Conservation (phyloP, 1,140 invertebrate genomes). For the Formica exsecta region DNA sequence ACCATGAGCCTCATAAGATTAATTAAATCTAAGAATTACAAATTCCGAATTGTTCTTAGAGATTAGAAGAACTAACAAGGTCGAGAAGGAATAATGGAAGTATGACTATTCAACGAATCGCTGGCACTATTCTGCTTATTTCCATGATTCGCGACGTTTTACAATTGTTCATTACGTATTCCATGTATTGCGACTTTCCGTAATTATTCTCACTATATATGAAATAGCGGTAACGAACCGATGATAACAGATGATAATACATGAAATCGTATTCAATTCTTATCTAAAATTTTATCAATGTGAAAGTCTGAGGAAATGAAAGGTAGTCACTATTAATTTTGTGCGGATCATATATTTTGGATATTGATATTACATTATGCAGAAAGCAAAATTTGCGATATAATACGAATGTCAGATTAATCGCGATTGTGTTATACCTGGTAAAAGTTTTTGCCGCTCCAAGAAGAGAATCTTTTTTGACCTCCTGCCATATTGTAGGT, state of each 20-base stretch:
- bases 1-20: background rate
- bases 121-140: constrained; percentile 13
- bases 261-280: background rate
- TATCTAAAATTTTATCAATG: background rate
- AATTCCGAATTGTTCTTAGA: background rate
- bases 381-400: background rate
- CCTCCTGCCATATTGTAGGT: background rate
- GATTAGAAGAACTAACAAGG: background rate
- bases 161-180: constrained; percentile 52
- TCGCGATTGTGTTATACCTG: background rate
- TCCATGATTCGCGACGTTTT: constrained; percentile 7
- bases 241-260: background rate
- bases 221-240: constrained; percentile 28
- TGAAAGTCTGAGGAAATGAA: background rate
- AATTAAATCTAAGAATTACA: background rate
- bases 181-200: background rate
- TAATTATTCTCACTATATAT: constrained; percentile 4
- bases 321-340: background rate
- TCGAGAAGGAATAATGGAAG: background rate
- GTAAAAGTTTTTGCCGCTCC: background rate
- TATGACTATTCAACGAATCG: constrained; percentile 7
- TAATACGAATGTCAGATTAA: background rate
- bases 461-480: background rate
- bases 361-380: background rate
- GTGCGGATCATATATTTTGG: background rate